Evolutionary conservation across 2,797 vertebrate species (phyloP), one percentile per base, ranked within the genome.

Genomic region (Danionella dracula): DNA sequence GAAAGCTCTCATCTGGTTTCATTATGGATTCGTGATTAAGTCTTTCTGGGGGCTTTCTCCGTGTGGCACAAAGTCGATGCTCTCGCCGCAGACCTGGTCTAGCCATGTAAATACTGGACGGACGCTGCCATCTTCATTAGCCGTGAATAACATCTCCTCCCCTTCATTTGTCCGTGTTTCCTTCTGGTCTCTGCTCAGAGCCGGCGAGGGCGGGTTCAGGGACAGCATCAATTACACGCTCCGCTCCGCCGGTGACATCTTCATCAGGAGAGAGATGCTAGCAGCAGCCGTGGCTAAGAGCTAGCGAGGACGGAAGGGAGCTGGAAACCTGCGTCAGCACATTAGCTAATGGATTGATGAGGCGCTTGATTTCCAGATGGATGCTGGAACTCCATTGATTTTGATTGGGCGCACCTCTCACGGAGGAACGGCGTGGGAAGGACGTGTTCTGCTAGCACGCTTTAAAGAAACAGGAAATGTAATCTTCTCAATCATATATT

Each of bases 251-350:
- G 68, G 67, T 65, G 68, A 79, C 75, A 68, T 81, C 76, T 80
- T 78, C 80, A 80, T 82, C 78, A 83, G 74, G 69, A 32, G 8
- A 72, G 51, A 66, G 57, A 59, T 55, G 50, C 68, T n/a, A n/a
- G n/a, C n/a, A n/a, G n/a, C n/a, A n/a, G n/a, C n/a, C n/a, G n/a
- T n/a, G n/a, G n/a, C 50, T 62, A 63, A 62, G 53, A 27, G 4
- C 68, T 46, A 46, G 70, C 73, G 75, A 50, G 10, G 20, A n/a
- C n/a, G n/a, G n/a, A n/a, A n/a, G n/a, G n/a, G n/a, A n/a, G n/a
- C n/a, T n/a, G n/a, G n/a, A n/a, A n/a, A n/a, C n/a, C n/a, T n/a
- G n/a, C n/a, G n/a, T n/a, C n/a, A n/a, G n/a, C n/a, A n/a, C n/a
- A n/a, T n/a, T n/a, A n/a, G 7, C 50, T 53, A 10, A 40, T 12